Percentiles rank a stretch among this genome's conserved stretches.
These are phyloP conservation scores for Petromus typicus DNA, from an alignment of 2,113 vertebrate genomes.

Conservation along the genomic window DNA sequence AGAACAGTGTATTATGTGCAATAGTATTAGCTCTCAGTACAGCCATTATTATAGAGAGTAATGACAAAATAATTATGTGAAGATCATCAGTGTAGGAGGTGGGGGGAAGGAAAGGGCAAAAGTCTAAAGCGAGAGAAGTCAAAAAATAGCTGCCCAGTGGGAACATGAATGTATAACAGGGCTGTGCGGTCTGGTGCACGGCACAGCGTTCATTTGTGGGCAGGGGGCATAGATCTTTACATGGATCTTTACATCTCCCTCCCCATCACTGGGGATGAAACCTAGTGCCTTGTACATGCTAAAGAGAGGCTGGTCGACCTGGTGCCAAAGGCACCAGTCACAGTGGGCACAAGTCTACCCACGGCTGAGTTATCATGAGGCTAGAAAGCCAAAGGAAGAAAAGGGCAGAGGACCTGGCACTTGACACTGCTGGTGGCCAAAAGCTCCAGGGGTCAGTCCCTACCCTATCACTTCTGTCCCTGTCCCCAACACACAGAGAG, in stretches of 20 bases:
- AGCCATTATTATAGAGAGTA: neutral
- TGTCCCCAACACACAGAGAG: neutral
- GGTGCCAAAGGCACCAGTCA: neutral
- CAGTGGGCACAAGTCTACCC: too few relatives aligned
- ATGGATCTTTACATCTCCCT: too few relatives aligned
- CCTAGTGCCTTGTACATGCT: too few relatives aligned
- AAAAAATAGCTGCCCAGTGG: neutral
- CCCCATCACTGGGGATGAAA: too few relatives aligned
- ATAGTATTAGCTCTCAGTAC: neutral
- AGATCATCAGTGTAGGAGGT: neutral
- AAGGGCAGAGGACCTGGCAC: neutral
- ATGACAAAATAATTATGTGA: neutral
- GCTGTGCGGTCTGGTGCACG: fast-evolving
- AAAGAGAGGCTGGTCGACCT: too few relatives aligned
- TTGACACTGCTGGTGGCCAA: neutral
- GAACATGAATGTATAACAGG: neutral
- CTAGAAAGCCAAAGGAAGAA: neutral
- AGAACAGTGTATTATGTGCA: neutral
- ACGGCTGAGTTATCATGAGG: neutral
- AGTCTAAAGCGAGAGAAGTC: neutral
- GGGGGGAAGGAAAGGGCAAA: neutral
- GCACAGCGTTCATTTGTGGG: neutral
- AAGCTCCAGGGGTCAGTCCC: neutral
- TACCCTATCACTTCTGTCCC: neutral
- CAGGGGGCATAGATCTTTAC: neutral